Evolutionary conservation across 2,888 invertebrate genomes (phyloP), one percentile per base, ranked within the genome.

Genomic region (Phlogophora meticulosa): DNA sequence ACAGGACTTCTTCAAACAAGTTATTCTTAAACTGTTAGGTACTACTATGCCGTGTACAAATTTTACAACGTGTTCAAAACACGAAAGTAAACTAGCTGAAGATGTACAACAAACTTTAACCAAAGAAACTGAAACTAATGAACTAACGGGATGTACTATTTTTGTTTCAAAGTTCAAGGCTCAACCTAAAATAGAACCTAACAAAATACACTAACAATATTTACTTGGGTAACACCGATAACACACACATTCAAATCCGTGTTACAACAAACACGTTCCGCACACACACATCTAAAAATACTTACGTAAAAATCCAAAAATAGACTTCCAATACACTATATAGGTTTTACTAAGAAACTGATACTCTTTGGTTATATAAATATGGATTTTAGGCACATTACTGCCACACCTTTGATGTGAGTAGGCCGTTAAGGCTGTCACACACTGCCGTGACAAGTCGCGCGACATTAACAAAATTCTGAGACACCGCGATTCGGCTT

Each of bases 281-380:
- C 40, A 52, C 22, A 17, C 10, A 7, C 2, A 1, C 32, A 52
- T 13, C 10, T n/a, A 40, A 17, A 34, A 48, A 51, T 46, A 34
- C 45, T 22, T 36, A 52, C 62, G 55, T 60, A 22, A 43, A 61
- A 57, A 32, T 43, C 53, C 38, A 28, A 38, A 71, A 55, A 77
- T 76, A 58, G 49, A 15, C 15, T 9, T 10, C 32, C 36, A 71
- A 76, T 70, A 61, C 11, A 43, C 56, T 70, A 52, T 56, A 48
- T 51, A 20, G 24, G 34, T 43, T 61, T 70, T 70, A 52, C 36
- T 38, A 28, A 22, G 72, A 70, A 73, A 34, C 46, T 32, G 61
- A 72, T 70, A 61, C 42, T 42, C 20, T 76, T 52, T 4, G 20
- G 20, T 48, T 22, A 40, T 38, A 70, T 69, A 76, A 72, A 70